phyloP scores from a whole-genome alignment of 2,797 vertebrate species.

The Spheniscus humboldti region DNA sequence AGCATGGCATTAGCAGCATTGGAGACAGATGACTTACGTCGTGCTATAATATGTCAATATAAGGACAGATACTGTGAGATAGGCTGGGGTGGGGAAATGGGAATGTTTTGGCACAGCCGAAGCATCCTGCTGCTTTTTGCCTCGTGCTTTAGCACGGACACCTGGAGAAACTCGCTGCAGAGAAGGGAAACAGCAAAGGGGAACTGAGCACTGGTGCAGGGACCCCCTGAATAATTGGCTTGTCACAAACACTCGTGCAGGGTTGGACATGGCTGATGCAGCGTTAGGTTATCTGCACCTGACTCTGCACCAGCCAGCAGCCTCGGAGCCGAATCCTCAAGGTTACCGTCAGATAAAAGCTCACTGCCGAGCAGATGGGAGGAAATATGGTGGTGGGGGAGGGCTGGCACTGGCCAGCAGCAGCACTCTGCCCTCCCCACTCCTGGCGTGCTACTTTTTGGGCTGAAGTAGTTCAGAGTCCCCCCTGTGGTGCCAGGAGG shows the following conservation, averaged over 20 bases:
- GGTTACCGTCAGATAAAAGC: slow-evolving; percentile 19
- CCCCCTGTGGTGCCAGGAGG: accelerated
- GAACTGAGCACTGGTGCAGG: neutral
- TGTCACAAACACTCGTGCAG: neutral
- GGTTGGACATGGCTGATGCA: neutral
- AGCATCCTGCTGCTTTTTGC: neutral
- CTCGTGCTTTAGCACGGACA: neutral
- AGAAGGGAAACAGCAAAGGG: neutral
- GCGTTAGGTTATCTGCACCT: neutral
- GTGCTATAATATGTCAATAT: neutral
- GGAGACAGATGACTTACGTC: accelerated
- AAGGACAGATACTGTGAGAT: neutral
- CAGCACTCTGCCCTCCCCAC: neutral
- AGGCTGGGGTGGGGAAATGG: neutral
- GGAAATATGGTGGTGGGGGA: slow-evolving; percentile 42
- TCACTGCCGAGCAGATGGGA: slow-evolving; percentile 36
- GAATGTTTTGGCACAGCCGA: neutral
- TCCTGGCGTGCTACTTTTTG: neutral
- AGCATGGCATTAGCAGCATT: neutral
- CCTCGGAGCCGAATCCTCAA: neutral
- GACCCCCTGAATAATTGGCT: neutral
- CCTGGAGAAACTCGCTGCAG: neutral
- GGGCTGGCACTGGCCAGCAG: neutral
- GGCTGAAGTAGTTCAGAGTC: neutral
- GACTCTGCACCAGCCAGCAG: neutral